These are phyloP conservation scores for Marmota flaviventris DNA, from an alignment of 2,113 vertebrate species.

Conservation along the genomic window DNA sequence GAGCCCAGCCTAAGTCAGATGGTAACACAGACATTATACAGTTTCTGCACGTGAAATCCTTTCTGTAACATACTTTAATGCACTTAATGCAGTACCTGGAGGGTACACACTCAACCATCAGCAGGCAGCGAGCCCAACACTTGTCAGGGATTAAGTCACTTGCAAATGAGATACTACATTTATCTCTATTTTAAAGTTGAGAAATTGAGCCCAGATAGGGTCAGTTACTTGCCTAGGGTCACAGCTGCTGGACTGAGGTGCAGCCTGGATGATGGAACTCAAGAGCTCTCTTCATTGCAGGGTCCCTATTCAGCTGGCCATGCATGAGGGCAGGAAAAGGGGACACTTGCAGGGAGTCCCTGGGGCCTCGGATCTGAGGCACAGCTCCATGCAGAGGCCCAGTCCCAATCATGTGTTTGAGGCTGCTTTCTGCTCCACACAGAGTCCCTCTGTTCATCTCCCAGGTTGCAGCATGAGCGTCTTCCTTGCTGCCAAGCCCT, in stretches of 20 bases:
- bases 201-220: background rate
- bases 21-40: background rate
- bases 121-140: background rate
- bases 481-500: conserved; percentile 46
- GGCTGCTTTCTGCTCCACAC: conserved; percentile 52
- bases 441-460: conserved; percentile 67
- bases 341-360: background rate
- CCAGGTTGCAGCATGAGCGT: background rate
- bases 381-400: background rate
- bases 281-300: background rate
- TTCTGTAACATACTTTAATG: no score
- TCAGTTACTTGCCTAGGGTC: background rate
- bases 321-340: background rate
- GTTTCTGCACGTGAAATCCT: background rate
- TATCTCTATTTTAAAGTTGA: background rate
- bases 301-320: background rate
- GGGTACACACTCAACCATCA: rapidly evolving
- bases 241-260: background rate
- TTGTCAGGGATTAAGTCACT: background rate
- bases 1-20: background rate
- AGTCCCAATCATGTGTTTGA: background rate
- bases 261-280: background rate
- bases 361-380: background rate
- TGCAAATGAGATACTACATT: background rate
- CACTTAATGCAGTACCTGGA: rapidly evolving